Conservation (phyloP, 1,140 invertebrate species). For the Paraescarpia echinospica region DNA sequence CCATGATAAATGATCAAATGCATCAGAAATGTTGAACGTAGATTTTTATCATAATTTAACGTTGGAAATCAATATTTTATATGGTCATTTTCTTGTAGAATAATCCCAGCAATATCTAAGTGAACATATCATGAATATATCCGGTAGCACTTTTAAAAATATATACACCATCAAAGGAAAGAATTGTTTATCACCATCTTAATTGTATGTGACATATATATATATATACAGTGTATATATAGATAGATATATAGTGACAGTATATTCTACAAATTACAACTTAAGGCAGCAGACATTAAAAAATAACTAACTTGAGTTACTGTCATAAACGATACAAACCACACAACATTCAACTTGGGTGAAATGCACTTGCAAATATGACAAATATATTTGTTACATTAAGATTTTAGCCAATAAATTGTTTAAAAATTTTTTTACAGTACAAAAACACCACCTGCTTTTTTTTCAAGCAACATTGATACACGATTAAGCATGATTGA, state of each 20-base stretch:
- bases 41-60: neutral
- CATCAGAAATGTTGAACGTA: neutral
- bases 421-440: neutral
- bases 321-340: neutral
- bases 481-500: neutral
- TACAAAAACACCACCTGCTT: neutral
- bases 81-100: neutral
- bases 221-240: too few species aligned
- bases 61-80: neutral
- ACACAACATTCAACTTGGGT: neutral
- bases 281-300: neutral
- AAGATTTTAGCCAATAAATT: neutral
- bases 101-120: neutral
- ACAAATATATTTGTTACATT: neutral
- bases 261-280: neutral
- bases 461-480: neutral
- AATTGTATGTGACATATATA: neutral
- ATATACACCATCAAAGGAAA: neutral
- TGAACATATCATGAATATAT: neutral
- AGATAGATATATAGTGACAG: neutral
- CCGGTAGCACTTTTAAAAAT: neutral
- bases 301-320: neutral
- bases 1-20: neutral
- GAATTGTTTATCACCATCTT: neutral
- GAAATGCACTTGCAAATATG: neutral